Conservation (phyloP, 1,140 invertebrate species). For the Lasaia peninsularis region DNA sequence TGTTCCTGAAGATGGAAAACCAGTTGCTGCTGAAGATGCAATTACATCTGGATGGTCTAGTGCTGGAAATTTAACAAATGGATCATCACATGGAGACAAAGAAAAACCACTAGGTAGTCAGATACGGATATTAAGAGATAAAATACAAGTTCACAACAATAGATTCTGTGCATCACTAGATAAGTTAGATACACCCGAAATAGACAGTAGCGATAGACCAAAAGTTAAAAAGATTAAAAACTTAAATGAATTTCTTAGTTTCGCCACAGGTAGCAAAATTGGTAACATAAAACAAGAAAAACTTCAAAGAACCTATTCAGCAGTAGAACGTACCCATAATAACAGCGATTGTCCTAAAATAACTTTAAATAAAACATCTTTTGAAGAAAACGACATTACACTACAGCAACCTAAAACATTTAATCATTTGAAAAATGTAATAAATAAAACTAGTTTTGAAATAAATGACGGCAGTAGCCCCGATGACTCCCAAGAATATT, state of each 20-base stretch:
- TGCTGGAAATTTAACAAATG: constrained; percentile 58
- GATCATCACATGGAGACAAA: constrained; percentile 45
- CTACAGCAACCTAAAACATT: constrained; percentile 37
- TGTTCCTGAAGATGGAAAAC: constrained; percentile 53
- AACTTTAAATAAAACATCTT: constrained; percentile 53
- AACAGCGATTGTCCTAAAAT: constrained; percentile 55
- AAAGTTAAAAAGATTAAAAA: constrained; percentile 85
- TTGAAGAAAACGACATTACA: constrained; percentile 54
- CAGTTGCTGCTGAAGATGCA: background rate
- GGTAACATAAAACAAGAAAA: constrained; percentile 51
- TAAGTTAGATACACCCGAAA: constrained; percentile 57
- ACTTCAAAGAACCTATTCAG: constrained; percentile 51
- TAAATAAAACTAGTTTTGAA: constrained; percentile 45
- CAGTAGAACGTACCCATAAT: constrained; percentile 35
- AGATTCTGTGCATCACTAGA: constrained; percentile 78
- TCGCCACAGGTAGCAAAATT: constrained; percentile 82
- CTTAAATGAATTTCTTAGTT: constrained; percentile 90
- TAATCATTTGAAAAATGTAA: constrained; percentile 28
- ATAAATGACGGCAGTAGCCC: constrained; percentile 82
- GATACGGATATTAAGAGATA: constrained; percentile 60
- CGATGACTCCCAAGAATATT: constrained; percentile 89
- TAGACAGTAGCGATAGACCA: constrained; percentile 43
- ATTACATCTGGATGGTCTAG: constrained; percentile 37
- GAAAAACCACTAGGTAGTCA: constrained; percentile 62
- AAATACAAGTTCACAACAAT: constrained; percentile 70